A percentile compares a stretch with the other conserved stretches of the same genome.
Evolutionary conservation across 1,140 invertebrate genomes (phyloP).

Genomic region (Drosophila bocki): DNA sequence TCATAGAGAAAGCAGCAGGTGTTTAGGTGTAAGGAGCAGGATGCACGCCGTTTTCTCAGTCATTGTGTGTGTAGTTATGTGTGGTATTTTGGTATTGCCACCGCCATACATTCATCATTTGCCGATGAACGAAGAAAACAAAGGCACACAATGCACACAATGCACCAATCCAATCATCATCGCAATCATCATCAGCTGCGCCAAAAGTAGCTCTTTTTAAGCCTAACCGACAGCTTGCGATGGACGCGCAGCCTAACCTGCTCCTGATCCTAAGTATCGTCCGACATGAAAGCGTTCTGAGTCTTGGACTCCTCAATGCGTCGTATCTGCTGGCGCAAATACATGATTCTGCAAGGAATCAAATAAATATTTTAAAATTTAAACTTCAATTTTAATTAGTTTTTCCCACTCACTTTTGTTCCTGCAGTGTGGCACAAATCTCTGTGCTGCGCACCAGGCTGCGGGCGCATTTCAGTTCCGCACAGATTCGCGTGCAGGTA

Average conservation of each 20-base stretch:
- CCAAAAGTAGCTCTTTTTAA: constrained; percentile 77
- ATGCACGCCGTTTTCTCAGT: constrained; percentile 35
- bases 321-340: constrained; percentile 95
- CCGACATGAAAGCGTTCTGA: constrained; percentile 92
- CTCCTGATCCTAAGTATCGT: constrained; percentile 85
- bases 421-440: constrained; percentile 98
- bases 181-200: constrained; percentile 78
- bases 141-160: constrained; percentile 21
- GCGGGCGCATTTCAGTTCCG: constrained; percentile 96
- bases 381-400: not conserved
- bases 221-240: constrained; percentile 79
- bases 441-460: constrained; percentile 97
- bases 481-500: constrained; percentile 96
- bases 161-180: constrained; percentile 44
- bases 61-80: constrained; percentile 9
- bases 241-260: constrained; percentile 80
- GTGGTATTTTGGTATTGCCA: constrained; percentile 6
- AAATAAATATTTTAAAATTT: not conserved
- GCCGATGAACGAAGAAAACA: constrained; percentile 9
- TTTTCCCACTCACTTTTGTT: constrained; percentile 92
- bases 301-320: constrained; percentile 95
- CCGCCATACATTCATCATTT: constrained; percentile 14
- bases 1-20: constrained; percentile 16
- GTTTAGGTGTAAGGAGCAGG: constrained; percentile 31
- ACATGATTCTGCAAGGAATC: constrained; percentile 90